Percentiles rank a stretch among this genome's conserved stretches.
These are phyloP conservation scores for Podarcis muralis DNA, from an alignment of 2,113 vertebrate genomes.

Conservation along the genomic window DNA sequence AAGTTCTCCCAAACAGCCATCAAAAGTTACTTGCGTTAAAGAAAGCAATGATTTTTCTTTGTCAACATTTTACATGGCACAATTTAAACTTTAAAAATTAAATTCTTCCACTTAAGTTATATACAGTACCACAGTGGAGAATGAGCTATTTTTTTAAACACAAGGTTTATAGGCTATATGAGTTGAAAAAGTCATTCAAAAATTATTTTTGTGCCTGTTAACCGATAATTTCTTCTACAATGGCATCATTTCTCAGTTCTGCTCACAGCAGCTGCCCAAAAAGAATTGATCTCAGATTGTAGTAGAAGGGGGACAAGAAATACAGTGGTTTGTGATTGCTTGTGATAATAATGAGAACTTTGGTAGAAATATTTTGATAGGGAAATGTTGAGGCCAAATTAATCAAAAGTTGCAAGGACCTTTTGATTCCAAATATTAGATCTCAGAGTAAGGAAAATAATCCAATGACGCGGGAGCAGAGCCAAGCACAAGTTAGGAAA, in stretches of 20 bases:
- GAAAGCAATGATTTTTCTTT: constrained; percentile 31
- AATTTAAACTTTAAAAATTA: constrained; percentile 52
- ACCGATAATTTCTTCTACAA: not conserved
- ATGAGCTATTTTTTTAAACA: constrained; percentile 22
- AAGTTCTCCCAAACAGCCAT: constrained; percentile 8
- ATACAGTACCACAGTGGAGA: constrained; percentile 26
- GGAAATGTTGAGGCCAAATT: not conserved
- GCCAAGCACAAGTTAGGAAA: not conserved
- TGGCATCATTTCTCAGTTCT: not conserved
- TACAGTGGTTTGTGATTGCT: not conserved
- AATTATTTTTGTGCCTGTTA: not conserved
- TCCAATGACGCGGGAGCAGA: not conserved
- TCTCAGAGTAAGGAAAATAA: not conserved
- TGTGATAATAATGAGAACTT: not conserved
- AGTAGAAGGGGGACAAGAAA: not conserved
- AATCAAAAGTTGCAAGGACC: not conserved
- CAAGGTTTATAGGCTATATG: not conserved
- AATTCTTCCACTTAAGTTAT: constrained; percentile 1
- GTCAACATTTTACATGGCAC: constrained; percentile 10
- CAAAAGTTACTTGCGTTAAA: constrained; percentile 15
- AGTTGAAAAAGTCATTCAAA: not conserved
- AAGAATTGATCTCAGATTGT: not conserved
- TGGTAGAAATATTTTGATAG: not conserved
- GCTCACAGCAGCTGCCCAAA: not conserved
- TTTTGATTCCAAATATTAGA: not conserved